Percentiles rank a stretch among this genome's conserved stretches.
Evolutionary conservation across 2,888 invertebrate genomes (phyloP).

Genomic region (Conus canariensis): DNA sequence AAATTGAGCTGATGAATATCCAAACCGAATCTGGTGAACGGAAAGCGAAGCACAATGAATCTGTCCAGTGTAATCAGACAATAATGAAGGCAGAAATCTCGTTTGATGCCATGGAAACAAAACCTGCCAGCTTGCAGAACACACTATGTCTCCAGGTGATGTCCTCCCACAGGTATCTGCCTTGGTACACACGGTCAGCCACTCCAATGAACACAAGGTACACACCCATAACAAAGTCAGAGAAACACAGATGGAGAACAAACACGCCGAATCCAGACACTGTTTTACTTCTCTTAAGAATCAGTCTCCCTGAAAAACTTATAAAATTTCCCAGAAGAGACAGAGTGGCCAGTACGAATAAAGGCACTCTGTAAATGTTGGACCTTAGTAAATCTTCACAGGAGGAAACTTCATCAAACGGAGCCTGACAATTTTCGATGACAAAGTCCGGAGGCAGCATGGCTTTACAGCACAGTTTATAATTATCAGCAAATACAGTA

Average conservation of each 20-base stretch:
- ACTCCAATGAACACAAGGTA: neutral
- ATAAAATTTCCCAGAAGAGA: neutral
- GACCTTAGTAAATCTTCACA: conserved; percentile 7
- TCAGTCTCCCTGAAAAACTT: neutral
- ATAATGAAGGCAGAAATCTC: conserved; percentile 5
- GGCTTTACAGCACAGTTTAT: conserved; percentile 14
- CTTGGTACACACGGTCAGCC: neutral
- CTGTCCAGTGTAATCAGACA: neutral
- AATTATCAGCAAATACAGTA: neutral
- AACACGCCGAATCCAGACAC: neutral
- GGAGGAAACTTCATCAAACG: conserved; percentile 14
- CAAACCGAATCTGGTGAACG: neutral
- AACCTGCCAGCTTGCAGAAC: neutral
- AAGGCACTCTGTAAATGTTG: neutral
- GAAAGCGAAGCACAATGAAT: neutral
- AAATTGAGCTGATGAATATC: neutral
- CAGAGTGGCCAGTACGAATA: neutral
- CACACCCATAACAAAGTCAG: conserved; percentile 19
- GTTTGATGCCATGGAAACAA: neutral
- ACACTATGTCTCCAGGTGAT: neutral
- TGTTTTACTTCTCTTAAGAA: neutral
- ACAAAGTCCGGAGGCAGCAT: neutral
- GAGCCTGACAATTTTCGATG: neutral
- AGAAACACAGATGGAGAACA: conserved; percentile 1
- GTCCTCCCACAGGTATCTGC: conserved; percentile 6